Percentiles rank a stretch among this genome's conserved stretches.
Evolutionary conservation across 1,140 invertebrate species (phyloP).

Genomic region (Palaemon carinicauda): DNA sequence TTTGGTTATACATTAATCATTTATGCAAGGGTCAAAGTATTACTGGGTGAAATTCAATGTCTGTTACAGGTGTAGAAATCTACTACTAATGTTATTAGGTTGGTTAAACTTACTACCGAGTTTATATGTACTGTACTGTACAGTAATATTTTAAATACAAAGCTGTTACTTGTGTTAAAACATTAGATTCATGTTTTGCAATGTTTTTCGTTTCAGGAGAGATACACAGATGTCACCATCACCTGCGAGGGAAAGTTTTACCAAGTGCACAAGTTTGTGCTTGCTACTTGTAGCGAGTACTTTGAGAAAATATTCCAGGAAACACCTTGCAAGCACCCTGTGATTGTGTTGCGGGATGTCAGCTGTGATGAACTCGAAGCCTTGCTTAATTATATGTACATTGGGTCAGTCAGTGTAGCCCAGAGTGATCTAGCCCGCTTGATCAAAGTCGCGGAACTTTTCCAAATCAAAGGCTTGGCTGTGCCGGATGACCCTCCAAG

Average conservation of each 20-base stretch:
- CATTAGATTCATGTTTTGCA: too few species aligned
- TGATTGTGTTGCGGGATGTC: slow-evolving; percentile 88
- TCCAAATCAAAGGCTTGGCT: slow-evolving; percentile 80
- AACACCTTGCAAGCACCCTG: slow-evolving; percentile 73
- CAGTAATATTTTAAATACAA: too few species aligned
- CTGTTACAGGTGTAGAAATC: too few species aligned
- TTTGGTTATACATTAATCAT: too few species aligned
- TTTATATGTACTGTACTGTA: too few species aligned
- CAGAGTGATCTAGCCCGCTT: slow-evolving; percentile 82
- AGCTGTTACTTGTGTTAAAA: too few species aligned
- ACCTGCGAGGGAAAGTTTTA: slow-evolving; percentile 32
- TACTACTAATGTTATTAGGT: too few species aligned
- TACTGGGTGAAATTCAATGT: too few species aligned
- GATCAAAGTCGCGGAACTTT: slow-evolving; percentile 80
- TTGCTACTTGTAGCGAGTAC: slow-evolving; percentile 29
- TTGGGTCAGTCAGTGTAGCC: slow-evolving; percentile 86
- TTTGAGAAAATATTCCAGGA: slow-evolving; percentile 33
- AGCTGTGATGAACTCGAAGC: slow-evolving; percentile 84
- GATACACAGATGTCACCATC: slow-evolving; percentile 17
- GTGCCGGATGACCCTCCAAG: slow-evolving; percentile 63
- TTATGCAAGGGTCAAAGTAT: too few species aligned
- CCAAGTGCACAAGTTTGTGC: slow-evolving; percentile 19
- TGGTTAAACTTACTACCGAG: too few species aligned
- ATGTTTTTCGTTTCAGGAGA: slow-evolving; percentile 26
- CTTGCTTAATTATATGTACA: slow-evolving; percentile 90